Conservation (phyloP, 1,140 invertebrate species). For the Periplaneta americana region DNA sequence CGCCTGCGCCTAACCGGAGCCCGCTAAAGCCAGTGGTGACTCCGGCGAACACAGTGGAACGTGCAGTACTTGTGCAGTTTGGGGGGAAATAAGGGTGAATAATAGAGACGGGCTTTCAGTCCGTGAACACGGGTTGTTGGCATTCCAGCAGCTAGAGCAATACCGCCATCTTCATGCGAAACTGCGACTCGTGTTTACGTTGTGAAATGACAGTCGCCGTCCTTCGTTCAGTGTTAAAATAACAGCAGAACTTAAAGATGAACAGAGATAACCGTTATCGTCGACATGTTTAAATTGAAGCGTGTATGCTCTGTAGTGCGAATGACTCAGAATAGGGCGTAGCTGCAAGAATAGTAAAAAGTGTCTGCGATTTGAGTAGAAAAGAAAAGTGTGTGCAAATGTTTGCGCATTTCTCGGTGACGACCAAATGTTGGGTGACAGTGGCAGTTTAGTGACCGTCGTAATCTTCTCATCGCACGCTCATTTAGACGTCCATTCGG, state of each 20-base stretch:
- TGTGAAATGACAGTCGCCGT: neutral
- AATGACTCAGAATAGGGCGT: too few species aligned
- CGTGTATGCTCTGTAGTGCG: neutral
- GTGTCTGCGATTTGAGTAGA: neutral
- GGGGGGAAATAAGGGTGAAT: neutral
- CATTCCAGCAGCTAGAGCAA: neutral
- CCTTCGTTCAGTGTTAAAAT: neutral
- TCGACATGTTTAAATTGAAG: neutral
- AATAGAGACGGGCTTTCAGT: neutral
- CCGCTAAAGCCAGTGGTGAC: neutral
- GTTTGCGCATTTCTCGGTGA: neutral
- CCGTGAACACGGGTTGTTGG: neutral
- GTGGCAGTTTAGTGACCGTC: neutral
- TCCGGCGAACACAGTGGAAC: neutral
- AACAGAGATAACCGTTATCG: neutral
- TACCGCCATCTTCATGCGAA: neutral
- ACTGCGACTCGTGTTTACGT: neutral
- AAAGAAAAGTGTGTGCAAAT: neutral
- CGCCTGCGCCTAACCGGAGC: neutral
- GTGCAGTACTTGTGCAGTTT: neutral
- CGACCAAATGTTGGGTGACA: neutral
- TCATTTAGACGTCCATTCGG: neutral
- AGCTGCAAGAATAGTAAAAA: too few species aligned
- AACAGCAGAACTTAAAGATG: neutral
- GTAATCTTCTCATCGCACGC: neutral